phyloP scores from a whole-genome alignment of 2,888 invertebrate species.

The Mechanitis messenoides region DNA sequence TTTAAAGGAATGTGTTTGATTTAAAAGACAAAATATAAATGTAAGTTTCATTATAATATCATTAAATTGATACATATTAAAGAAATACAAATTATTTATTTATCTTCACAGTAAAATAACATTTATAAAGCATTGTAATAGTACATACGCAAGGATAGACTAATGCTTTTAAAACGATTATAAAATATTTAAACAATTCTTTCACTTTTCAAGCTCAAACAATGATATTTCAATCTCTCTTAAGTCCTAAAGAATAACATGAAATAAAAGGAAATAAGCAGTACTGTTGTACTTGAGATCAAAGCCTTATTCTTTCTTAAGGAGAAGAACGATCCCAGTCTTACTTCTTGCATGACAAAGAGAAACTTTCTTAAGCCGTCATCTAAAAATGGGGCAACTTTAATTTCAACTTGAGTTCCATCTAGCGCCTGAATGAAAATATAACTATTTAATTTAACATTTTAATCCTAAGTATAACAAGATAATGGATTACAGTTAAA shows the following conservation, averaged over 20 bases:
- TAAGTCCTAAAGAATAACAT: constrained; percentile 16
- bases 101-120: too few relatives aligned
- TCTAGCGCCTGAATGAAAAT: constrained; percentile 22
- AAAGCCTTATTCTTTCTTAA: constrained; percentile 40
- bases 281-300: constrained; percentile 26
- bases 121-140: too few relatives aligned
- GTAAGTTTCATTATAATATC: too few relatives aligned
- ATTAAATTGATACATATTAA: too few relatives aligned
- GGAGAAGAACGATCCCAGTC: constrained; percentile 63
- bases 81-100: too few relatives aligned
- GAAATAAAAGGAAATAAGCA: constrained; percentile 18
- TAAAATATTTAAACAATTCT: background rate
- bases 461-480: background rate
- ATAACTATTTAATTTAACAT: constrained; percentile 15
- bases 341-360: constrained; percentile 68
- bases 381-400: constrained; percentile 53
- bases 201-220: background rate
- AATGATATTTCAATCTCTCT: constrained; percentile 1
- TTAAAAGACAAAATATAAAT: too few relatives aligned
- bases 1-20: too few relatives aligned
- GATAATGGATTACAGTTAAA: too few relatives aligned
- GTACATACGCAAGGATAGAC: too few relatives aligned
- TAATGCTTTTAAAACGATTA: too few relatives aligned
- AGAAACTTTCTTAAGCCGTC: constrained; percentile 57
- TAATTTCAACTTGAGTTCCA: constrained; percentile 31